These are phyloP conservation scores for Watsonalla binaria DNA, from an alignment of 2,888 invertebrate species.

Conservation along the genomic window DNA sequence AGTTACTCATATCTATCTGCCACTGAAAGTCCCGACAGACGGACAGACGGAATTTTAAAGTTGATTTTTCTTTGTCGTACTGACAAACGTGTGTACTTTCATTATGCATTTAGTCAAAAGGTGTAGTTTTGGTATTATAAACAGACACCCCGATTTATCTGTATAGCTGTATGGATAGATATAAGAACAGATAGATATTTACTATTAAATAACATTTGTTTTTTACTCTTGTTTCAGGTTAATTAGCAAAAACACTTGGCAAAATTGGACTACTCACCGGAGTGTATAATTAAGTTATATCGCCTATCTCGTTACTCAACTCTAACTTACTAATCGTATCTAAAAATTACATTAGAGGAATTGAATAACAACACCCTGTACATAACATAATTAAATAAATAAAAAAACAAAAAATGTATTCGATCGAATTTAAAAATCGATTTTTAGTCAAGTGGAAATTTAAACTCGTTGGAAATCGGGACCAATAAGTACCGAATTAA, in stretches of 20 bases:
- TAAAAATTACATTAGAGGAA: constrained; percentile 1
- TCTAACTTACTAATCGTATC: no score
- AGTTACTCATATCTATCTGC: no score
- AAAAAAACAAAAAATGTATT: constrained; percentile 29
- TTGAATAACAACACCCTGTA: constrained; percentile 9
- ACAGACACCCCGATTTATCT: no score
- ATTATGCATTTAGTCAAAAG: no score
- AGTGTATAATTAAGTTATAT: constrained; percentile 19
- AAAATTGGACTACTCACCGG: constrained; percentile 26
- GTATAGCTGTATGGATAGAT: no score
- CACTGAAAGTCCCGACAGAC: no score
- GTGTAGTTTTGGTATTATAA: no score
- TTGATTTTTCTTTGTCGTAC: no score
- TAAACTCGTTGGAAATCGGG: constrained; percentile 26
- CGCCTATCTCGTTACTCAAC: constrained; percentile 2
- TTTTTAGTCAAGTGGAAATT: constrained; percentile 49
- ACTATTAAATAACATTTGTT: constrained; percentile 10
- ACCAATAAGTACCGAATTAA: constrained; percentile 33
- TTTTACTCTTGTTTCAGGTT: constrained; percentile 51
- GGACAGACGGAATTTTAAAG: no score
- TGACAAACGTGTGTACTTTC: no score
- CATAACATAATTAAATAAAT: constrained; percentile 4
- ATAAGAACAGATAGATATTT: no score
- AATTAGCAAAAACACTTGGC: constrained; percentile 35
- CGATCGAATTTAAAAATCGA: constrained; percentile 26